These are phyloP conservation scores for Drosophila neonasuta DNA, from an alignment of 2,888 invertebrate genomes.

Conservation along the genomic window DNA sequence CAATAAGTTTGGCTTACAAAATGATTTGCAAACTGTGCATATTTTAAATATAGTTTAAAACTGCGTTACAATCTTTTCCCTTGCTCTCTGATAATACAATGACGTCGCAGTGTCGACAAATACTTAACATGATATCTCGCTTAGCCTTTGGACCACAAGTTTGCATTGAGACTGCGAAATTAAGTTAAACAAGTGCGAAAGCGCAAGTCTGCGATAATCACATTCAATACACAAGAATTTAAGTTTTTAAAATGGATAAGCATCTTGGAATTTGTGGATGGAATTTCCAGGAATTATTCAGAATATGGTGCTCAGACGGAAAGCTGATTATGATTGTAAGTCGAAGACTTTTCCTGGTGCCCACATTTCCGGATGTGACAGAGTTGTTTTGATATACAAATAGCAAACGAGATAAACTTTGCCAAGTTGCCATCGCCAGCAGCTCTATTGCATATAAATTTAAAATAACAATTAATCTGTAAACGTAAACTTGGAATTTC, in stretches of 20 bases:
- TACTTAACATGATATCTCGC: conserved; percentile 38
- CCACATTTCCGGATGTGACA: not conserved
- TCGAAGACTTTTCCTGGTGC: not conserved
- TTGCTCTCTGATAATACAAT: conserved; percentile 33
- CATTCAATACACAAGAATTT: not conserved
- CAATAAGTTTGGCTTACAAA: conserved; percentile 7
- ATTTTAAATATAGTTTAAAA: conserved; percentile 10
- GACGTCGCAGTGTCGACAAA: conserved; percentile 36
- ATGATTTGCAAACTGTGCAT: conserved; percentile 16
- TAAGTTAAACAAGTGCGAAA: not conserved
- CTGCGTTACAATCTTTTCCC: not conserved
- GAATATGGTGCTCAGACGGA: not conserved
- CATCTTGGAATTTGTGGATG: not conserved
- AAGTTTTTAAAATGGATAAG: not conserved
- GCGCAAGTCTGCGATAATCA: conserved; percentile 23
- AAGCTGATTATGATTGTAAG: not conserved
- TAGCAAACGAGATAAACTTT: conserved; percentile 5
- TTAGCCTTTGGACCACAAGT: conserved; percentile 45
- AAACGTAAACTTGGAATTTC: conserved; percentile 6
- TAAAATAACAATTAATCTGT: conserved; percentile 4
- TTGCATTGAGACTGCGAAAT: conserved; percentile 20
- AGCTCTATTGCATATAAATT: not conserved
- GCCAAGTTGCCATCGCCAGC: not conserved
- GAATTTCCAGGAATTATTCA: not conserved
- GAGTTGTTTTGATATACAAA: not conserved